Conservation (phyloP, 2,888 invertebrate species). For the Epsilonema sp. region DNA sequence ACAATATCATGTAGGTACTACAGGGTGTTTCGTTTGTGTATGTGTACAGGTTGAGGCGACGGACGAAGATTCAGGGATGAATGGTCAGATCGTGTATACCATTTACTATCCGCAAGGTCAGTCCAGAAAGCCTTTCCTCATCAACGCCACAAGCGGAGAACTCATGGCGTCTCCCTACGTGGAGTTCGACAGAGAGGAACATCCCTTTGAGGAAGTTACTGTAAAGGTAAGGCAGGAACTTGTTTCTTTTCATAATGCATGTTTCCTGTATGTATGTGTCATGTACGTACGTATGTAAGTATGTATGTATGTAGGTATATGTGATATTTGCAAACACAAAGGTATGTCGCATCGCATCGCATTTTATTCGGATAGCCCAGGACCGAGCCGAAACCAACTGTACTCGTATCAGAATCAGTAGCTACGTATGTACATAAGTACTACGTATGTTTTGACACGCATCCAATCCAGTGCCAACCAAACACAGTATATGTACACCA, state of each 20-base stretch:
- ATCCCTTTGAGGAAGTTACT: conserved; percentile 24
- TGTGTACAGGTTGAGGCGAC: conserved; percentile 24
- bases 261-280: no score
- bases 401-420: no score
- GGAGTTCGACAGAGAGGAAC: conserved; percentile 24
- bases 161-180: conserved; percentile 29
- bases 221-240: conserved; percentile 17
- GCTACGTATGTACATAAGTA: no score
- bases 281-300: no score
- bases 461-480: no score
- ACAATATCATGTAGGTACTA: background rate
- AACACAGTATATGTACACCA: background rate
- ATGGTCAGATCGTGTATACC: conserved; percentile 24
- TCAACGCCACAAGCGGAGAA: conserved; percentile 27
- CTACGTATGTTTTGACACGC: no score
- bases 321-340: no score
- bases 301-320: no score
- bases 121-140: conserved; percentile 23
- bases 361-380: no score
- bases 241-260: background rate
- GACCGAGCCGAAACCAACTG: no score
- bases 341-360: no score
- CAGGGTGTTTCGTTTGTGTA: no score
- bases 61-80: conserved; percentile 28
- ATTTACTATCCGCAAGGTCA: conserved; percentile 23